These are phyloP conservation scores for Gisinianus flammeolus DNA, from an alignment of 2,888 invertebrate species.

Conservation along the genomic window DNA sequence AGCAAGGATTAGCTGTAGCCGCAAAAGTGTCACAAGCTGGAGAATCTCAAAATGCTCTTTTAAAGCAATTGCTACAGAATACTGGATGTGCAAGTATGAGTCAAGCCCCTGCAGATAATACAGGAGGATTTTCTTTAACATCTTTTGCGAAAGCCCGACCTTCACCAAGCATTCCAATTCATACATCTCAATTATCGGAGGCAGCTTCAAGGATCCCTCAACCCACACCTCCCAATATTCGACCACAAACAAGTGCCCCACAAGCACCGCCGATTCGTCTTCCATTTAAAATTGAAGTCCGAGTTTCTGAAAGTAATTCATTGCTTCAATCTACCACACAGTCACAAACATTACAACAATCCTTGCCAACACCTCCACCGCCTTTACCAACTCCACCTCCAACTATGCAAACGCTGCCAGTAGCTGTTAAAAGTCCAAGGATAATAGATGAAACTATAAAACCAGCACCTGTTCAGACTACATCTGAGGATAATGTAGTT, in stretches of 20 bases:
- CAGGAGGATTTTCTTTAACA: slow-evolving; percentile 53
- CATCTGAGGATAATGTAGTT: too few relatives aligned
- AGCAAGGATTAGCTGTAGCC: slow-evolving; percentile 31
- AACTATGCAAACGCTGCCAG: slow-evolving; percentile 57
- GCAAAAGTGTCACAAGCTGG: slow-evolving; percentile 65
- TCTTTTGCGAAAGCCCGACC: slow-evolving; percentile 45
- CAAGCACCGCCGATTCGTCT: slow-evolving; percentile 9
- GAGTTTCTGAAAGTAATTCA: slow-evolving; percentile 21
- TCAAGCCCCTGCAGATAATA: slow-evolving; percentile 50
- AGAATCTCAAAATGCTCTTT: slow-evolving; percentile 85
- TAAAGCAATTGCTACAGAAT: slow-evolving; percentile 76
- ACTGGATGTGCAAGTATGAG: slow-evolving; percentile 68
- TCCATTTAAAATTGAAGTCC: slow-evolving; percentile 34
- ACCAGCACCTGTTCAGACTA: not conserved
- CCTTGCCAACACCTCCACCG: slow-evolving; percentile 57
- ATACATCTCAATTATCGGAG: slow-evolving; percentile 54
- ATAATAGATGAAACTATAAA: slow-evolving; percentile 60
- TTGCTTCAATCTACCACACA: not conserved
- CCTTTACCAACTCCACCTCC: slow-evolving; percentile 57
- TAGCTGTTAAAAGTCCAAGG: slow-evolving; percentile 61
- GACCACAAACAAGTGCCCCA: slow-evolving; percentile 65
- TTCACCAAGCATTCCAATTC: slow-evolving; percentile 40
- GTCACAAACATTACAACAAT: not conserved
- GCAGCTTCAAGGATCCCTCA: slow-evolving; percentile 58
- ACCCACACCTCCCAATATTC: slow-evolving; percentile 61